These are phyloP conservation scores for Sylvia atricapilla DNA, from an alignment of 2,113 vertebrate species.

Conservation along the genomic window DNA sequence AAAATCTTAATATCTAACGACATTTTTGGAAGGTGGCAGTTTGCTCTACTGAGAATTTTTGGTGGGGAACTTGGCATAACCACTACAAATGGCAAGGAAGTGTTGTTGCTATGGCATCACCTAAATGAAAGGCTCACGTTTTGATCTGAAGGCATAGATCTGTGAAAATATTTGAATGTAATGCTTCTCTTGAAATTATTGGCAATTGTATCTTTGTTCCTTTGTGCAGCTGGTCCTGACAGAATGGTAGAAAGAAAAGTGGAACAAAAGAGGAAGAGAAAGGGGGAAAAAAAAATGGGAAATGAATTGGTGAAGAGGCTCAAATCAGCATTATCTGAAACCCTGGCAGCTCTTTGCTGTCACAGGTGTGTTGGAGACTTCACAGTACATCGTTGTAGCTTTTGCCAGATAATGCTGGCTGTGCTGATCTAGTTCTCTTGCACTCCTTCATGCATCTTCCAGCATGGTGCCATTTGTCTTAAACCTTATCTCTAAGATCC, in stretches of 20 bases:
- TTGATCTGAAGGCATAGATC: neutral
- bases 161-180: neutral
- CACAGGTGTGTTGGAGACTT: neutral
- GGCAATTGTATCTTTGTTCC: neutral
- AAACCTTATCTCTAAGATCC: neutral
- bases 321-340: neutral
- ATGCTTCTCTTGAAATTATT: neutral
- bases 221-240: neutral
- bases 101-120: neutral
- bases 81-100: neutral
- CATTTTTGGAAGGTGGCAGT: neutral
- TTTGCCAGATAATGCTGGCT: neutral
- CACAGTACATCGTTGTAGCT: rapidly evolving
- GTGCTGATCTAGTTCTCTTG: neutral
- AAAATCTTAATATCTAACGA: neutral
- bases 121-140: neutral
- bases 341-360: neutral
- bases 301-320: neutral
- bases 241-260: neutral
- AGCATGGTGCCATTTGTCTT: neutral
- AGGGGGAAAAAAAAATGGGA: neutral
- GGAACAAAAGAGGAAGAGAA: neutral
- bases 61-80: neutral
- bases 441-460: neutral
- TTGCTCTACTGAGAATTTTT: neutral